Conservation (phyloP, 2,113 vertebrate genomes). For the Siphamia tubifer region DNA sequence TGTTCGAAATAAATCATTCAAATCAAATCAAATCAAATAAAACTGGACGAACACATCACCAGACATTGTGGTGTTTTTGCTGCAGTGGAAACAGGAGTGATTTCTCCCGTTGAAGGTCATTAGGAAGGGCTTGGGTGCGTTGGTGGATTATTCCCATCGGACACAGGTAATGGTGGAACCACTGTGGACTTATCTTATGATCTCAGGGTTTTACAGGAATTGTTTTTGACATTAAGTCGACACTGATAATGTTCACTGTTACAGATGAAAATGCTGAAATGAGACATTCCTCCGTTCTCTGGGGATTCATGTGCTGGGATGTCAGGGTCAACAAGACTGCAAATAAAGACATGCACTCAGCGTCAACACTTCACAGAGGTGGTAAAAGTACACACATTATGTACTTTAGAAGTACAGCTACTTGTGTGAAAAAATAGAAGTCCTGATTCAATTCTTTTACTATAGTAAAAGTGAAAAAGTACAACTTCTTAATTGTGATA, state of each 20-base stretch:
- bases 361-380: too few species aligned
- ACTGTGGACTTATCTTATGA: not conserved
- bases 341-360: too few species aligned
- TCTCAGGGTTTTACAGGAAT: constrained; percentile 7
- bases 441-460: too few species aligned
- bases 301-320: not conserved
- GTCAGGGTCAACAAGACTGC: not conserved
- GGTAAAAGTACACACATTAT: too few species aligned
- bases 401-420: too few species aligned
- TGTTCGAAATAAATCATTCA: too few species aligned
- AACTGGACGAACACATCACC: too few species aligned
- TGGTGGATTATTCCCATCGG: constrained; percentile 18
- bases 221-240: constrained; percentile 13
- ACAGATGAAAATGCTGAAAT: not conserved
- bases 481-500: too few species aligned
- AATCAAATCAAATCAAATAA: too few species aligned
- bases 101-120: constrained; percentile 9
- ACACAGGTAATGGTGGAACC: constrained; percentile 8
- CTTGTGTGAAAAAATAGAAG: too few species aligned
- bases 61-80: not conserved
- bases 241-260: not conserved
- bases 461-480: too few species aligned
- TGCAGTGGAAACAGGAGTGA: not conserved
- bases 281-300: not conserved
- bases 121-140: constrained; percentile 16